Evolutionary conservation across 2,888 invertebrate genomes (phyloP), one percentile per base, ranked within the genome.

Genomic region (Timandra comae): DNA sequence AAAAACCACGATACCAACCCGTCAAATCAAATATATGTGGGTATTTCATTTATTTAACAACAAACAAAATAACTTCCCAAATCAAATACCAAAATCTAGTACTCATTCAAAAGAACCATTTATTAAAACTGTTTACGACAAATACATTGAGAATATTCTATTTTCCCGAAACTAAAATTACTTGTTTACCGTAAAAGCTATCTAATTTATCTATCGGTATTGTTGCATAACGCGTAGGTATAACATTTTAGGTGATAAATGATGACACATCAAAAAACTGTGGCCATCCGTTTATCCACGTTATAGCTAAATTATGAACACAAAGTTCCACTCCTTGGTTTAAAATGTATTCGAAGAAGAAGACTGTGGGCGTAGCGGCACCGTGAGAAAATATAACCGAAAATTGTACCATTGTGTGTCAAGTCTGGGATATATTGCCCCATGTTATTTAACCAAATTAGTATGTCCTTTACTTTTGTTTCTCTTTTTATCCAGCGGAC

Each of bases 381-480:
- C 64, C 80, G 84, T 82, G 84, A 74, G 84, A 84, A 82, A 72
- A 71, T 64, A 63, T 61, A 71, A 64, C 62, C 66, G 49, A 65
- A 71, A 71, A 63, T 58, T 64, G 64, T 70, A 66, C 56, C 59
- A 58, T 62, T 59, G 58, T 55, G 49, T 60, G 43, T 67, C 62
- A 59, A 56, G 53, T 56, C 56, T 58, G 48, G 64, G 55, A 57
- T 61, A 60, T 47, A 41, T 48, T 42, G 33, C 35, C 41, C 46
- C 52, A 41, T 51, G 57, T 56, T 57, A 56, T 58, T 56, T 52
- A 39, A 57, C 49, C 55, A 54, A 61, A 61, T 57, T 57, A 46
- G 52, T 42, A 38, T 48, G 56, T 54, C 58, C 60, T 63, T 63
- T 57, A 45, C 48, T 52, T 57, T 53, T 56, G 42, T 49, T 54